Conservation (phyloP, 1,140 invertebrate genomes). For the Bombus breviceps region DNA sequence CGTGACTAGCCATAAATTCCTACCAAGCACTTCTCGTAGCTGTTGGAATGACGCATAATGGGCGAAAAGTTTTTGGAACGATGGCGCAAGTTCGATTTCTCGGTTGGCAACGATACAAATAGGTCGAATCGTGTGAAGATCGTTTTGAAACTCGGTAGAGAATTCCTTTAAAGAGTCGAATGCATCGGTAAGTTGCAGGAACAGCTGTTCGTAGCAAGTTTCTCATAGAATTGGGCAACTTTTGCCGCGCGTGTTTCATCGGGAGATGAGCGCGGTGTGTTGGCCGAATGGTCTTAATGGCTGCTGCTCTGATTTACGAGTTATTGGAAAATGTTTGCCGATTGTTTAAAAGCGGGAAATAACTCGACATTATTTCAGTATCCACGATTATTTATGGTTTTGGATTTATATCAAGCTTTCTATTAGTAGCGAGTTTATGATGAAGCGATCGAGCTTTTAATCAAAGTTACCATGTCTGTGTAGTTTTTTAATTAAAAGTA, state of each 20-base stretch:
- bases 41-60: background rate
- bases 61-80: background rate
- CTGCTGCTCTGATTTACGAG: background rate
- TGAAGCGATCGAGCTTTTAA: background rate
- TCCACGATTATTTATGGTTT: background rate
- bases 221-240: slow-evolving; percentile 3
- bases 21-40: background rate
- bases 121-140: background rate
- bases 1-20: slow-evolving; percentile 38
- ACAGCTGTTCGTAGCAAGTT: slow-evolving; percentile 1
- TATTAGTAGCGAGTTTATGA: background rate
- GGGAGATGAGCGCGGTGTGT: background rate
- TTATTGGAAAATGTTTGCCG: background rate
- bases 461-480: background rate
- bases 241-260: slow-evolving; percentile 12
- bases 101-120: slow-evolving; percentile 34
- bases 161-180: background rate
- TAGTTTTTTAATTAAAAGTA: too few species aligned
- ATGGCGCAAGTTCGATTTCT: background rate
- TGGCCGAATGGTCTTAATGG: slow-evolving; percentile 8
- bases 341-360: background rate
- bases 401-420: background rate
- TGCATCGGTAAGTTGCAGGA: slow-evolving; percentile 20
- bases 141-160: background rate
- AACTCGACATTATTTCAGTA: background rate